Evolutionary conservation across 2,113 vertebrate genomes (phyloP).

Genomic region (Tamias sibiricus): DNA sequence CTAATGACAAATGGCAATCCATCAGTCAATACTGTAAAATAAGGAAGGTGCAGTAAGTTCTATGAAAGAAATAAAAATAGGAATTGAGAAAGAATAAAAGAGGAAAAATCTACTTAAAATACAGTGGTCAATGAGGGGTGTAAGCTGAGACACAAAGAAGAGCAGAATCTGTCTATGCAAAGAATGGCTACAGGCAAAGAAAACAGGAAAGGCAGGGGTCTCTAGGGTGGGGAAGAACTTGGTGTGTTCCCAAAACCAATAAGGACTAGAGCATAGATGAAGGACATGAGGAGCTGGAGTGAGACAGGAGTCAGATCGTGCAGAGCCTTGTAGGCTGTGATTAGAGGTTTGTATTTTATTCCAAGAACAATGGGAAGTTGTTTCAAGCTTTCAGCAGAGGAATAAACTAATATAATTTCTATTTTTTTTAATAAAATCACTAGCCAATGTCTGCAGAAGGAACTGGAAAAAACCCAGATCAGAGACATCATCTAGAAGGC

Average conservation of each 20-base stretch:
- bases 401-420: neutral
- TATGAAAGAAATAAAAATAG: constrained; percentile 4
- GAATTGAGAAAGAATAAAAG: neutral
- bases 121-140: neutral
- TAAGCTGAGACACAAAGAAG: neutral
- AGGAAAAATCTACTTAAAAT: neutral
- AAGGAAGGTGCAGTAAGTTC: neutral
- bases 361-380: neutral
- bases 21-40: neutral
- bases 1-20: neutral
- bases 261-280: neutral
- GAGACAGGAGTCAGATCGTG: neutral
- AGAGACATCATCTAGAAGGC: neutral
- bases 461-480: neutral
- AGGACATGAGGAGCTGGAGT: neutral
- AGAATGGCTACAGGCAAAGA: neutral
- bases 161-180: neutral
- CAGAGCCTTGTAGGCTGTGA: neutral
- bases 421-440: constrained; percentile 9
- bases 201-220: neutral
- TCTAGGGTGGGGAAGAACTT: neutral
- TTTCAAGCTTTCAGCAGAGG: neutral
- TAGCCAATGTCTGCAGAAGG: neutral
- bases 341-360: neutral
- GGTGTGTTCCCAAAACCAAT: neutral